Base-by-base conservation (phyloP, 1,140 invertebrate species). In the Drosophila chauvacae region DNA sequence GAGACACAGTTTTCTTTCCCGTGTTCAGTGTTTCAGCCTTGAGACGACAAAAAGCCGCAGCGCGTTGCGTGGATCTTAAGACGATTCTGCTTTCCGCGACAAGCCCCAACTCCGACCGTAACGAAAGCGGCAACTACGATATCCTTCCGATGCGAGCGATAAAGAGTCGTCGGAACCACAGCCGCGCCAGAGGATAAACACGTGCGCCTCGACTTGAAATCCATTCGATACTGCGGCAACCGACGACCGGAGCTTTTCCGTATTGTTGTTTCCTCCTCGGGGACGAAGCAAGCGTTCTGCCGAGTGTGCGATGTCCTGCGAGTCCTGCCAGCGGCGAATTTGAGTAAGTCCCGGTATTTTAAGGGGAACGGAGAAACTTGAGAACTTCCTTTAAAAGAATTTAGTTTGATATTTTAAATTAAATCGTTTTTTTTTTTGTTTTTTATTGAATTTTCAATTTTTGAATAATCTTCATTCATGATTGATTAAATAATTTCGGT, bases 141-240 rank as follows among this genome's bases (percentile, higher is more conserved):
- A 72, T 72, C 66, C 53, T 72, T 50, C 48, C 33, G 68, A 20
- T 35, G 44, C 53, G 42, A 70, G 37, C 75, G 57, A 59, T 47
- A 57, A 77, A 57, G 53, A 59, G 44, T 82, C 42, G 41, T 78
- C 50, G 51, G 37, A 57, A 56, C 41, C 56, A 30, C 55, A 62
- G 28, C 41, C 59, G 42, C 72, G 51, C 57, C 66, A 64, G 73
- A 53, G 48, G 70, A 66, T 23, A 33, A 63, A 81, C 77, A 88
- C 84, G 85, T 88, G 84, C 69, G 77, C 53, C 69, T 65, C 80
- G 84, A 77, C 69, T 80, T 77, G 45, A 50, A 72, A 85, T 78
- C 77, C 85, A 75, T 75, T 90, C 63, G 62, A 75, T 75, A 88
- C 85, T 90, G 83, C 81, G 70, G 70, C 45, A 60, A 23, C 20